Conservation (phyloP, 2,797 vertebrate species). For the Hapalemur alaotrensis region DNA sequence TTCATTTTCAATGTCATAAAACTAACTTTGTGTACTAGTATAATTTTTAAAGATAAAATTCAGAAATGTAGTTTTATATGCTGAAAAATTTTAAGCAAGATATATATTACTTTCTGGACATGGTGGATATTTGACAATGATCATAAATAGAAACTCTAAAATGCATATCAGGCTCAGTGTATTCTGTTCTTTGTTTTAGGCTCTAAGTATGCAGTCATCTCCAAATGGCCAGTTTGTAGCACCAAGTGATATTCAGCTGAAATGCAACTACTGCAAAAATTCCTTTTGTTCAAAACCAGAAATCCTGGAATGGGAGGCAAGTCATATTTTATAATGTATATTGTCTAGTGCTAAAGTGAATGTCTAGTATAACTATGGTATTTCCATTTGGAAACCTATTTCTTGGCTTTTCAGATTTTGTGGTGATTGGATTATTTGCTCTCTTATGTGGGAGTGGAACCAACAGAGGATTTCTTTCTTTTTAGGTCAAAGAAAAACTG, state of each 20-base stretch:
- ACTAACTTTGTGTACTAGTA: not conserved
- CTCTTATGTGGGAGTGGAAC: not conserved
- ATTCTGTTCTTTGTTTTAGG: constrained; percentile 86
- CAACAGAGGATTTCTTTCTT: not conserved
- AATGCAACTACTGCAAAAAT: constrained; percentile 97
- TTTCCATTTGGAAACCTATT: constrained; percentile 21
- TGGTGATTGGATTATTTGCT: not conserved
- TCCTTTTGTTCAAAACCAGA: constrained; percentile 96
- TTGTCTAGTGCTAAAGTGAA: not conserved
- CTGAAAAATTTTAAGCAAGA: constrained; percentile 19
- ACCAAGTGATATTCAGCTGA: constrained; percentile 92
- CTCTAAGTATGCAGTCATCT: constrained; percentile 91
- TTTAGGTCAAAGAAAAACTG: not conserved
- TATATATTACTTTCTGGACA: not conserved
- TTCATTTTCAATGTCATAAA: not conserved
- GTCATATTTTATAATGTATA: constrained; percentile 52
- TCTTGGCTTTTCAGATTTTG: constrained; percentile 4
- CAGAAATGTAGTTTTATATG: not conserved
- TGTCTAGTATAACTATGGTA: not conserved
- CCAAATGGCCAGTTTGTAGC: constrained; percentile 92
- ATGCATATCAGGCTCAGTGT: not conserved
- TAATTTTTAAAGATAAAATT: constrained; percentile 45
- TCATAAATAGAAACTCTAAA: not conserved
- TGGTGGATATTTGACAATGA: not conserved
- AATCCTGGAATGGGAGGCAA: constrained; percentile 98